Percentiles rank a stretch among this genome's conserved stretches.
phyloP scores from a whole-genome alignment of 1,140 invertebrate genomes.

The Diploscapter pachys region DNA sequence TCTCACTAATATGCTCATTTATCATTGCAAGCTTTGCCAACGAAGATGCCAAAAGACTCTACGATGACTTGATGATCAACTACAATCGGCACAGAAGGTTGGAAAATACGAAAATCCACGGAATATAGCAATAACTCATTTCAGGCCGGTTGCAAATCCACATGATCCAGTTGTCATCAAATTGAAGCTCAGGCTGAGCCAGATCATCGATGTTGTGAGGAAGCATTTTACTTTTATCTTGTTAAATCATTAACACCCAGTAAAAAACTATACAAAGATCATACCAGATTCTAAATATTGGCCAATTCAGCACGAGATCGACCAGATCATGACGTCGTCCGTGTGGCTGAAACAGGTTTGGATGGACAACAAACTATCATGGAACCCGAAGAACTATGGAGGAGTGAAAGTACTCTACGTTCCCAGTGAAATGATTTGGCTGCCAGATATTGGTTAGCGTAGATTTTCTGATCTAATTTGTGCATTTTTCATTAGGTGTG shows the following conservation, averaged over 20 bases:
- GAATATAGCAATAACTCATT: constrained; percentile 62
- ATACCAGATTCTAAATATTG: too few relatives aligned
- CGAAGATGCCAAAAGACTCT: constrained; percentile 60
- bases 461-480: not conserved
- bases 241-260: constrained; percentile 9
- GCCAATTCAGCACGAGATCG: constrained; percentile 77
- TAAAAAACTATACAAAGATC: not conserved
- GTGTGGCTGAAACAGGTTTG: constrained; percentile 89
- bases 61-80: constrained; percentile 81
- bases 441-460: constrained; percentile 70
- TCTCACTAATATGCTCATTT: constrained; percentile 8
- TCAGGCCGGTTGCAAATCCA: constrained; percentile 85
- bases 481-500: too few relatives aligned
- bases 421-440: constrained; percentile 76
- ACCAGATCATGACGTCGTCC: constrained; percentile 90
- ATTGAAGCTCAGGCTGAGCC: constrained; percentile 82
- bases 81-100: constrained; percentile 74
- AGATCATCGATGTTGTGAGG: constrained; percentile 88
- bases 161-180: constrained; percentile 87
- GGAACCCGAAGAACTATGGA: constrained; percentile 90
- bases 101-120: not conserved
- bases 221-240: not conserved
- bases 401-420: constrained; percentile 76
- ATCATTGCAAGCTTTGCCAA: constrained; percentile 29
- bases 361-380: constrained; percentile 92